Evolutionary conservation across 2,888 invertebrate genomes (phyloP), one percentile per base, ranked within the genome.

Genomic region (Argyresthia albistria): DNA sequence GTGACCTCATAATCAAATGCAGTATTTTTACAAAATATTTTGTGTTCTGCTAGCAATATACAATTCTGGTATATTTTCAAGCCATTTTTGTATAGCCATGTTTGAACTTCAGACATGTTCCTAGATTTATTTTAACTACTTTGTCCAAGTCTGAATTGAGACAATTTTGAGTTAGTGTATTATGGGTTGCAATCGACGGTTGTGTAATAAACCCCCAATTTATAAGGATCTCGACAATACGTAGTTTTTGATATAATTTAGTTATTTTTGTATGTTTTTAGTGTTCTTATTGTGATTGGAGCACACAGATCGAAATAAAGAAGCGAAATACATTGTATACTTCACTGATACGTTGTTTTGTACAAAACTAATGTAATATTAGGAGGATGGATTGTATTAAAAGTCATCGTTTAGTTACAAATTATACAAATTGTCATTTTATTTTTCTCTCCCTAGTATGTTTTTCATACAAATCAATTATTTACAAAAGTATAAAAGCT

Each of bases 341-440:
- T 68, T 62, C 61, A 63, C 53, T 48, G 59, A 75, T 73, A 74
- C 72, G 73, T 80, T 83, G 79, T 83, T 84, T 83, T 86, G 79
- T 84, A 86, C 79, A 86, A 75, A 78, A 79, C 70, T 68, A 78
- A 74, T 83, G 80, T 83, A 82, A 79, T 72, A 79, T 84, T 15
- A 35, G n/a, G 35, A 35, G 84, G 77, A 70, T 74, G 67, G 69
- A 76, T 73, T 81, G 78, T 82, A 86, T 83, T 87, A 87, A 84
- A 86, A 84, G 81, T 86, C 81, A 83, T 81, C 69, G 77, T 83
- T 83, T 82, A 82, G 81, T 84, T 86, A 78, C 74, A 76, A 80
- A 76, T 74, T 70, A 73, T 54, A 11, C 25, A 50, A 56, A 51
- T 55, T 60, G 72, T 62, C 48, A 73, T 77, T 79, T 83, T 72